phyloP scores from a whole-genome alignment of 2,113 vertebrate genomes.

The Callaeas wilsoni region DNA sequence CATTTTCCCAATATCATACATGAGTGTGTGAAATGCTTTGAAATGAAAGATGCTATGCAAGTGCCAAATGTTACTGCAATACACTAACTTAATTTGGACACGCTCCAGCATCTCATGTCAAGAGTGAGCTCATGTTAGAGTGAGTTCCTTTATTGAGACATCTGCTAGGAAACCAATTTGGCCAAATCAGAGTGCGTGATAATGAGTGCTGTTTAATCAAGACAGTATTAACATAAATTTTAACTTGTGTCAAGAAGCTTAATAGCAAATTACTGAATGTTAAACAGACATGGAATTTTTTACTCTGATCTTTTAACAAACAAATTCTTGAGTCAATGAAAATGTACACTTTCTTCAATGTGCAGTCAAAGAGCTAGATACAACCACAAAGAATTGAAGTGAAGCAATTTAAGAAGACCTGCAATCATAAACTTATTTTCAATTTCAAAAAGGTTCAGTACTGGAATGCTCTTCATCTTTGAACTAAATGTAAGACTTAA shows the following conservation, averaged over 20 bases:
- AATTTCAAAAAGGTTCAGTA: not conserved
- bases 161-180: conserved; percentile 19
- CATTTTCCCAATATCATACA: not conserved
- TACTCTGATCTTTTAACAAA: not conserved
- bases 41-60: not conserved
- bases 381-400: not conserved
- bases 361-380: not conserved
- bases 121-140: not conserved
- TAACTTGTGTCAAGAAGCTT: conserved; percentile 27
- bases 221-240: conserved; percentile 39
- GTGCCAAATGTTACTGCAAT: not conserved
- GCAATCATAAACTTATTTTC: not conserved
- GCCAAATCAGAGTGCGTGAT: not conserved
- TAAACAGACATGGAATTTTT: not conserved
- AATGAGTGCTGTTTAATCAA: conserved; percentile 45
- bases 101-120: not conserved
- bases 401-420: not conserved
- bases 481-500: not conserved
- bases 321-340: not conserved
- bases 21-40: not conserved
- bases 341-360: not conserved
- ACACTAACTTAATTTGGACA: not conserved
- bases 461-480: not conserved
- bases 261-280: conserved; percentile 26
- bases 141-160: not conserved